Base-by-base conservation (phyloP, 2,113 vertebrate genomes). In the Actinemys pallida region DNA sequence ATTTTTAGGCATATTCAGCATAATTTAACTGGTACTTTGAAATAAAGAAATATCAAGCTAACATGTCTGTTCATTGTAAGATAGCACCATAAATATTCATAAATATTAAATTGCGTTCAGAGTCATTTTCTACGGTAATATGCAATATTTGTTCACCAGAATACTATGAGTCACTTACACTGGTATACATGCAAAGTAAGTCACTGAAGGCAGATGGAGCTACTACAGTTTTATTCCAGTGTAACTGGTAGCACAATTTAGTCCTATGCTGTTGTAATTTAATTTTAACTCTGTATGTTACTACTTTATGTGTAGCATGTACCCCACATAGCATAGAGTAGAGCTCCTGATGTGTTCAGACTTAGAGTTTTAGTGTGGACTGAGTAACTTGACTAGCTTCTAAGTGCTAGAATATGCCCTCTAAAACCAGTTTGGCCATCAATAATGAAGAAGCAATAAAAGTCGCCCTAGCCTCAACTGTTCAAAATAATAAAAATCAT, bases 241-340 rank as follows among this genome's bases (percentile, higher is more conserved):
- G 86, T 90, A 81, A 89, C 10, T 1, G 1, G 3, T 10, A 27
- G 6, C 49, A 50, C 0, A n/a, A 14, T 17, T 75, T 5, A 11
- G 25, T 9, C 19, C 62, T 65, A 65, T 35, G 20, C n/a, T 39
- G 39, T 42, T 75, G 54, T 16, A 79, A 39, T 49, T 49, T 20
- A 35, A 10, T 42, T 92, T 75, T 24, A 83, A 80, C 5, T 17
- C 25, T 17, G 6, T 3, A 31, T 47, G 22, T 88, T 50, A 54
- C 45, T 1, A 1, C 20, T 57, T 39, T 45, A 59, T 1, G 10
- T 0, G 1, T 1, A 81, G 4, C 59, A 14, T 0, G 0, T 2
- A 3, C 6, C 47, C n/a, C 0, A 39, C 12, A 3, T 42, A 83
- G 10, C 8, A 75, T 2, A 22, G 12, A 57, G 69, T 79, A 2